A percentile compares a stretch with the other conserved stretches of the same genome.
Evolutionary conservation across 2,113 vertebrate species (phyloP).

Genomic region (Entomyzon cyanotis): DNA sequence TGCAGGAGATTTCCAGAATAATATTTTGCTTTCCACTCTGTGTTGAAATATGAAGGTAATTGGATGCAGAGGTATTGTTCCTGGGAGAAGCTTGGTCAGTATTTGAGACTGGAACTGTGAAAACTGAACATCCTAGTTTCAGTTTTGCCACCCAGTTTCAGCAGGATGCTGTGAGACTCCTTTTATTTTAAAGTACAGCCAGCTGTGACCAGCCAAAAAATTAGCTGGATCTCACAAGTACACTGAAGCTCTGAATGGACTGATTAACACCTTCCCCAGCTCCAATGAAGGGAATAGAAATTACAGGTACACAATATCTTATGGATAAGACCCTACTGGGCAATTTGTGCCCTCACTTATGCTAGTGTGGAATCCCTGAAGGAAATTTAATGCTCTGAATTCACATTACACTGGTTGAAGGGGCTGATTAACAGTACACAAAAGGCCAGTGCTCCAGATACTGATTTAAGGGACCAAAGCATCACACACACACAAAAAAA

Average conservation of each 20-base stretch:
- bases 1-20: not conserved
- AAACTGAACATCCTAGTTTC: not conserved
- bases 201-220: not conserved
- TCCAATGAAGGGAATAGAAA: not conserved
- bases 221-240: not conserved
- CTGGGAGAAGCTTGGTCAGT: not conserved
- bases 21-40: not conserved
- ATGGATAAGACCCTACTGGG: not conserved
- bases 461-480: not conserved
- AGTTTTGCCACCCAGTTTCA: not conserved
- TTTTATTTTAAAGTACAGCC: not conserved
- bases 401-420: not conserved
- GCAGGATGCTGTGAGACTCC: not conserved
- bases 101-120: not conserved
- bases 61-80: not conserved
- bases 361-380: not conserved
- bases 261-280: not conserved
- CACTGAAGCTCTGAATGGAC: not conserved
- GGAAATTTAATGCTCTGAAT: not conserved
- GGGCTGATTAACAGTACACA: not conserved
- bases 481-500: not conserved
- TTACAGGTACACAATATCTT: not conserved
- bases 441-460: not conserved
- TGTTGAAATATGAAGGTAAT: not conserved
- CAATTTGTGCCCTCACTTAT: not conserved